A percentile compares a stretch with the other conserved stretches of the same genome.
Evolutionary conservation across 1,140 invertebrate species (phyloP).

Genomic region (Drosophila ogumai): DNA sequence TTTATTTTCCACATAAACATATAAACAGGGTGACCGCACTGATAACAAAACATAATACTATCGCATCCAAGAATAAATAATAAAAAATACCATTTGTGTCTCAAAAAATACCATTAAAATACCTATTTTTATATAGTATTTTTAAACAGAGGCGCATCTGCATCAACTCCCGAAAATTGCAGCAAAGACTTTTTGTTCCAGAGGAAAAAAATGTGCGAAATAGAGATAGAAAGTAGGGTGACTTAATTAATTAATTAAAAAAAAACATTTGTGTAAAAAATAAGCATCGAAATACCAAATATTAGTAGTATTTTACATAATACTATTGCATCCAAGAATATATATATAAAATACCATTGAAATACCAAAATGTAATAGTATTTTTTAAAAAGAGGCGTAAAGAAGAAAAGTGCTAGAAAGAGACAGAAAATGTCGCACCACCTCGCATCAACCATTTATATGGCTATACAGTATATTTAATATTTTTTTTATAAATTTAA

Average conservation of each 20-base stretch:
- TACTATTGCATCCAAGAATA: too few relatives aligned
- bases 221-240: background rate
- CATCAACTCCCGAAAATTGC: too few relatives aligned
- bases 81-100: background rate
- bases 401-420: too few relatives aligned
- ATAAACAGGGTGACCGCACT: background rate
- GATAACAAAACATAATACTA: background rate
- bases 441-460: too few relatives aligned
- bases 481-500: too few relatives aligned
- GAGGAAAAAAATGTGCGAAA: too few relatives aligned
- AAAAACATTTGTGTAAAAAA: background rate
- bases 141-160: too few relatives aligned
- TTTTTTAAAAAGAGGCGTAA: background rate
- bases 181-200: too few relatives aligned
- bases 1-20: background rate
- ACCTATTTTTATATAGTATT: too few relatives aligned
- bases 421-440: too few relatives aligned
- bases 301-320: too few relatives aligned
- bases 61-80: background rate
- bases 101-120: background rate
- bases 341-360: background rate
- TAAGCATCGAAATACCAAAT: background rate
- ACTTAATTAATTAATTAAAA: background rate
- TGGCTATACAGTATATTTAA: too few relatives aligned
- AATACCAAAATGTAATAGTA: background rate